Conservation (phyloP, 1,140 invertebrate genomes). For the Rhopalosiphum maidis region DNA sequence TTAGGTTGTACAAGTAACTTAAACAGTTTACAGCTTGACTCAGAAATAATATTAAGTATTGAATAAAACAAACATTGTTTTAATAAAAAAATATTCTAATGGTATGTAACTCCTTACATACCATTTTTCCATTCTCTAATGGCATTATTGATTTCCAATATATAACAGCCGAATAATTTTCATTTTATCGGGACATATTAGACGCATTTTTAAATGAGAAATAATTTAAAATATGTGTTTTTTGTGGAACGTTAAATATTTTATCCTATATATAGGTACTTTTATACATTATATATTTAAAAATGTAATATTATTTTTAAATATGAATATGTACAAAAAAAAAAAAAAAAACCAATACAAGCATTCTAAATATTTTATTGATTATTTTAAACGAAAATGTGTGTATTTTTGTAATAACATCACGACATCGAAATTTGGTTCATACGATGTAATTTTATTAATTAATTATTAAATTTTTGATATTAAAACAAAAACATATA, state of each 20-base stretch:
- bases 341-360: background rate
- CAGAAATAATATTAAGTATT: background rate
- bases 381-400: background rate
- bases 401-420: background rate
- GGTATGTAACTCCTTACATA: too few relatives aligned
- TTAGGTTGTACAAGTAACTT: background rate
- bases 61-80: background rate
- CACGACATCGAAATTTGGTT: background rate
- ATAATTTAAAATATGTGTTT: background rate
- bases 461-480: background rate
- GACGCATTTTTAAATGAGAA: background rate
- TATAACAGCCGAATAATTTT: background rate
- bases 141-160: background rate
- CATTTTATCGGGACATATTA: background rate
- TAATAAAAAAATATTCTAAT: background rate
- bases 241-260: background rate
- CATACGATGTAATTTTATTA: background rate
- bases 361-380: background rate
- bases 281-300: background rate
- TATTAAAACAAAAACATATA: background rate
- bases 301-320: background rate
- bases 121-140: too few relatives aligned
- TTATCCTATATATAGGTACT: background rate
- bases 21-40: background rate
- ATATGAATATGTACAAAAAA: background rate